A percentile compares a stretch with the other conserved stretches of the same genome.
These are phyloP conservation scores for Gopherus evgoodei DNA, from an alignment of 2,113 vertebrate genomes.

Conservation along the genomic window DNA sequence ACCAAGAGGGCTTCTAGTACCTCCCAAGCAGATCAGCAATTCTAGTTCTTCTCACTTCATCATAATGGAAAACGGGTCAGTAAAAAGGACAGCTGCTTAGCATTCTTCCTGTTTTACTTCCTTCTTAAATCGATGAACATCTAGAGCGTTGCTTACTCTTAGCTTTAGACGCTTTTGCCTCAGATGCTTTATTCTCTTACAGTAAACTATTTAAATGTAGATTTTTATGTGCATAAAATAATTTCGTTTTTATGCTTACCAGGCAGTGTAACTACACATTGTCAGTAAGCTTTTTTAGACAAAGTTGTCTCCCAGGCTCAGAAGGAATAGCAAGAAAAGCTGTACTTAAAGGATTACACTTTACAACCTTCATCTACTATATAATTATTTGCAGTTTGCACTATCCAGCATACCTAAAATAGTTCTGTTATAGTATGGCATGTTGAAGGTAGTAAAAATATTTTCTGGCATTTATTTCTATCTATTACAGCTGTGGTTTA, in stretches of 20 bases:
- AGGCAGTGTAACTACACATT: background rate
- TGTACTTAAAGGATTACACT: background rate
- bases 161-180: background rate
- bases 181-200: background rate
- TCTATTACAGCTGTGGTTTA: background rate
- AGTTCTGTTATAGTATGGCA: background rate
- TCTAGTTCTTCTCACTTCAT: background rate
- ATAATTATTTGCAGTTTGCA: background rate
- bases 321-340: background rate
- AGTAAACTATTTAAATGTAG: background rate
- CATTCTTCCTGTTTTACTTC: background rate
- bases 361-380: background rate
- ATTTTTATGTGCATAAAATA: background rate
- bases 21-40: background rate
- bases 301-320: background rate
- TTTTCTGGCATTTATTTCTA: background rate
- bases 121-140: background rate
- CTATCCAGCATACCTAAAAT: background rate
- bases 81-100: background rate
- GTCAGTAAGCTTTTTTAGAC: background rate
- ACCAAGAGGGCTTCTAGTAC: background rate
- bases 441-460: background rate
- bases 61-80: background rate
- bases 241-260: background rate
- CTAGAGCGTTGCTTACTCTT: background rate